Percentiles rank a stretch among this genome's conserved stretches.
These are phyloP conservation scores for Heterocephalus glaber DNA, from an alignment of 2,113 vertebrate genomes.

Conservation along the genomic window DNA sequence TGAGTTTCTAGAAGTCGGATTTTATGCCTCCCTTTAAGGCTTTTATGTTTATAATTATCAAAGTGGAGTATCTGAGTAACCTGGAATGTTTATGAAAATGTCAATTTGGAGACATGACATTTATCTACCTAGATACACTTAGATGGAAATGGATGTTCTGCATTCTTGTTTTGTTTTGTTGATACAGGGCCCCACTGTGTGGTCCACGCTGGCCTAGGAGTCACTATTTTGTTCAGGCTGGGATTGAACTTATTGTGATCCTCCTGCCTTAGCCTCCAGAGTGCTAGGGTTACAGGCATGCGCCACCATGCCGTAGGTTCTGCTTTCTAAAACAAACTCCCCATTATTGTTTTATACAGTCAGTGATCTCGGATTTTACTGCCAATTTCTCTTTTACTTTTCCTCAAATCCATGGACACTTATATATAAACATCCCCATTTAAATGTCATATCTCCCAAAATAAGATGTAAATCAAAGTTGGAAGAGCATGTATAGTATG, in stretches of 20 bases:
- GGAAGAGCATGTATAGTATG: not conserved
- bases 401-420: not conserved
- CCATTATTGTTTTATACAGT: not conserved
- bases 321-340: not conserved
- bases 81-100: conserved; percentile 2
- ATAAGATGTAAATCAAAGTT: not conserved
- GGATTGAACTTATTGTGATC: not conserved
- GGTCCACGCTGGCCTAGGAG: not conserved
- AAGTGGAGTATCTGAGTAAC: not conserved
- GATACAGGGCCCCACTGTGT: not conserved
- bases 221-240: not conserved
- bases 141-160: not conserved
- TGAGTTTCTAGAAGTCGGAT: conserved; percentile 18
- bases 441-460: not conserved
- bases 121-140: not conserved
- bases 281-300: not conserved
- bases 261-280: not conserved
- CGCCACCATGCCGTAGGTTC: not conserved
- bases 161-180: not conserved
- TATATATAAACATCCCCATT: not conserved
- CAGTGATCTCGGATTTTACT: not conserved
- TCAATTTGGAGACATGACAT: not conserved
- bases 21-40: not conserved
- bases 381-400: conserved; percentile 10
- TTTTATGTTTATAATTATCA: not conserved